Conservation (phyloP, 2,113 vertebrate genomes). For the Todiramphus saurophagus region DNA sequence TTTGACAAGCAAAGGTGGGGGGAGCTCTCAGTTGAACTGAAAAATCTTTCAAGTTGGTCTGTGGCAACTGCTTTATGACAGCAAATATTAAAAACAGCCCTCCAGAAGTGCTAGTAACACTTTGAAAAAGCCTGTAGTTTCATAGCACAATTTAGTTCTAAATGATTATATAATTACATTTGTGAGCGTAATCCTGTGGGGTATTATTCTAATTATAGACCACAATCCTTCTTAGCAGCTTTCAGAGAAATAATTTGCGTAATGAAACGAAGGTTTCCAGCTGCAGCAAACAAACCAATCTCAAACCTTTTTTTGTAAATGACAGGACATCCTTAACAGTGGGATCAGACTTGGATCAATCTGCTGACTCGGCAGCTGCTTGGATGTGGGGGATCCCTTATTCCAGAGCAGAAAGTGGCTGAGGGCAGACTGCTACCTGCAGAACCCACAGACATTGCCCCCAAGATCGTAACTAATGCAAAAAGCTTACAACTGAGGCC, state of each 20-base stretch:
- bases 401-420: not conserved
- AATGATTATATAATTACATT: slow-evolving; percentile 77
- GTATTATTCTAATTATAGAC: slow-evolving; percentile 80
- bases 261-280: slow-evolving; percentile 67
- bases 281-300: slow-evolving; percentile 51
- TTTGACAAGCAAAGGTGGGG: not conserved
- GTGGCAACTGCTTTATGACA: not conserved
- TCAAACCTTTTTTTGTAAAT: slow-evolving; percentile 29
- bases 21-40: not conserved
- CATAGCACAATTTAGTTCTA: slow-evolving; percentile 52
- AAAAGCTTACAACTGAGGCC: not conserved
- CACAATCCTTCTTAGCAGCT: slow-evolving; percentile 73
- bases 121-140: slow-evolving; percentile 43
- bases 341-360: not conserved
- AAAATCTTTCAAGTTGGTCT: not conserved
- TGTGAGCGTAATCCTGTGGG: slow-evolving; percentile 72
- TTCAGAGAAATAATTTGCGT: slow-evolving; percentile 74
- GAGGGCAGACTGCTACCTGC: not conserved
- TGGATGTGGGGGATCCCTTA: not conserved
- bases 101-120: not conserved
- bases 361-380: not conserved
- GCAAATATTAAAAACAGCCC: not conserved
- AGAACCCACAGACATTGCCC: not conserved
- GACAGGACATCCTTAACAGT: not conserved
- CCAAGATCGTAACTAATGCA: not conserved